These are phyloP conservation scores for Erynnis tages DNA, from an alignment of 2,888 invertebrate genomes.

Conservation along the genomic window DNA sequence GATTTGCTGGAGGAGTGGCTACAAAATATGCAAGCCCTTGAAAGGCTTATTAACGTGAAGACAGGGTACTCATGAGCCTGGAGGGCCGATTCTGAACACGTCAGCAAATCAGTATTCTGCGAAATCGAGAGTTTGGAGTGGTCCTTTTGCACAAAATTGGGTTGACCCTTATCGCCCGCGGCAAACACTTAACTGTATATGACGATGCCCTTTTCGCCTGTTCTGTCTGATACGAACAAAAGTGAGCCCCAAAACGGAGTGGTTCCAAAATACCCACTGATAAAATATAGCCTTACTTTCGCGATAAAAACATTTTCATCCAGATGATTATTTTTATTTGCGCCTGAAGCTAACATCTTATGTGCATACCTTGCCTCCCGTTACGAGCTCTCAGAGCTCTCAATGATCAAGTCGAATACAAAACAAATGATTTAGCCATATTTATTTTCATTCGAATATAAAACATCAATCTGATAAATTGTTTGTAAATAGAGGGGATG, in stretches of 20 bases:
- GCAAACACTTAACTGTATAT: slow-evolving; percentile 29
- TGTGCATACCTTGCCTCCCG: no score
- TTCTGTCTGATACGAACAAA: slow-evolving; percentile 17
- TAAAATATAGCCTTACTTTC: no score
- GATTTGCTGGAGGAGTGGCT: not conserved
- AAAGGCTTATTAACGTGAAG: slow-evolving; percentile 18
- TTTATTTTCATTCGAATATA: no score
- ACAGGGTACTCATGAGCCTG: slow-evolving; percentile 3
- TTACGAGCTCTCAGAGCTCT: no score
- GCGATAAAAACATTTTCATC: no score
- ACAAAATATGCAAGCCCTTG: slow-evolving; percentile 4
- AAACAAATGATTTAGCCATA: no score
- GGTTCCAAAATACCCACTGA: not conserved
- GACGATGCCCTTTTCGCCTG: slow-evolving; percentile 24
- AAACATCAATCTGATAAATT: no score
- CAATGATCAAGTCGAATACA: no score
- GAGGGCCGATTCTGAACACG: slow-evolving; percentile 9
- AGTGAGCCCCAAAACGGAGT: not conserved
- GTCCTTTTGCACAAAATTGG: slow-evolving; percentile 39
- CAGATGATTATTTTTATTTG: not conserved
- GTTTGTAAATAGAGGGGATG: no score
- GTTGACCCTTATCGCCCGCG: slow-evolving; percentile 32
- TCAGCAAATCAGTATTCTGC: slow-evolving; percentile 26
- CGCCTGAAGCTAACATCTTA: no score
- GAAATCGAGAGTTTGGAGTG: slow-evolving; percentile 23